These are phyloP conservation scores for Cepphus grylle DNA, from an alignment of 2,113 vertebrate genomes.

Conservation along the genomic window DNA sequence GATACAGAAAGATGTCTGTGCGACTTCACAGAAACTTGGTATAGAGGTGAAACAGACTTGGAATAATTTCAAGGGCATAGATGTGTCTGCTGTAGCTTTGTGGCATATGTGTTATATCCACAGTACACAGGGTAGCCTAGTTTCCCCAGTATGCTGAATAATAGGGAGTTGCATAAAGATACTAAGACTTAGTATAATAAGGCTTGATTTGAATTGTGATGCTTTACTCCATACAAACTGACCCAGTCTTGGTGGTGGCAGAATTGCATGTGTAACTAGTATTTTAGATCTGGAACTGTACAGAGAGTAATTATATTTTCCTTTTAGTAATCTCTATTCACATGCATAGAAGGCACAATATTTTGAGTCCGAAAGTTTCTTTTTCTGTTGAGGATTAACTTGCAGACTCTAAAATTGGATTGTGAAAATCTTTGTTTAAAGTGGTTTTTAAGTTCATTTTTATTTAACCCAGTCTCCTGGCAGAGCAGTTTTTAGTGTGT, in stretches of 20 bases:
- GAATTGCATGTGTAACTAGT: not conserved
- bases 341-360: not conserved
- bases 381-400: not conserved
- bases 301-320: not conserved
- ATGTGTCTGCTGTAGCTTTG: not conserved
- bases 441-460: not conserved
- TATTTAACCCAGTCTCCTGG: not conserved
- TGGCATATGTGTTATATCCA: fast-evolving
- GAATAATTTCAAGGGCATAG: not conserved
- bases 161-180: not conserved
- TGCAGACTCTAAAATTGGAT: not conserved
- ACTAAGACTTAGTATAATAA: not conserved
- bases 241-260: not conserved
- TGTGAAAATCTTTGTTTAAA: not conserved
- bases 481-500: not conserved
- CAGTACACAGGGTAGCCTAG: not conserved
- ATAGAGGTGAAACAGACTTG: not conserved
- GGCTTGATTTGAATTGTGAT: not conserved
- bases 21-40: not conserved
- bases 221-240: not conserved
- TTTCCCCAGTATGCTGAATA: not conserved
- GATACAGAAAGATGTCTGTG: fast-evolving
- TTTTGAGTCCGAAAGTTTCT: not conserved
- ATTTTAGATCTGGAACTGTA: not conserved
- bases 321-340: not conserved